phyloP scores from a whole-genome alignment of 2,113 vertebrate species.

The Triplophysa rosa region DNA sequence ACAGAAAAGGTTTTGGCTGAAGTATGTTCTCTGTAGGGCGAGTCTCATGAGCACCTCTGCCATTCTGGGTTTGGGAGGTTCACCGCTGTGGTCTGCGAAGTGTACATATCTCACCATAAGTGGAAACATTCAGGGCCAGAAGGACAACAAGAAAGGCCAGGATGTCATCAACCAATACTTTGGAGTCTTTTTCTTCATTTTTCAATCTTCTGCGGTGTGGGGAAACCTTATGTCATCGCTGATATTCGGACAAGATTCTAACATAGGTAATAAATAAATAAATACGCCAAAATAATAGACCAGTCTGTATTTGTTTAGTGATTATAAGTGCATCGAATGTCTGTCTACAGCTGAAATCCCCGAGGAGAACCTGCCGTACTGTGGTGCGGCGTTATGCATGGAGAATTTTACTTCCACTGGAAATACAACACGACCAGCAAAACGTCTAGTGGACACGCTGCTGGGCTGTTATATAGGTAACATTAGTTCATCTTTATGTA shows the following conservation, averaged over 20 bases:
- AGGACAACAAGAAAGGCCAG: conserved; percentile 68
- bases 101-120: conserved; percentile 87
- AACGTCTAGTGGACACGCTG: conserved; percentile 79
- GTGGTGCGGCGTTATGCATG: conserved; percentile 82
- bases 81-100: conserved; percentile 93
- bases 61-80: conserved; percentile 89
- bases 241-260: conserved; percentile 79
- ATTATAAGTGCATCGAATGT: not conserved
- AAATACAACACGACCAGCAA: conserved; percentile 67
- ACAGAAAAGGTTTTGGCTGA: not conserved
- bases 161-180: conserved; percentile 91
- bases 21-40: conserved; percentile 74
- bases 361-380: conserved; percentile 73
- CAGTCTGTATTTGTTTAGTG: not conserved
- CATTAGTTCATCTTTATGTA: not conserved
- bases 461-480: conserved; percentile 84
- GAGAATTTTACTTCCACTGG: conserved; percentile 37
- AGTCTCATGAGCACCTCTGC: conserved; percentile 88
- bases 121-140: conserved; percentile 74
- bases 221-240: conserved; percentile 96
- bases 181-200: conserved; percentile 93
- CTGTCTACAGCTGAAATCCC: conserved; percentile 66
- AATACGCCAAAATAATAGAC: too few relatives aligned
- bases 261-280: conserved; percentile 75
- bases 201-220: conserved; percentile 90